These are phyloP conservation scores for Notolepis coatsorum DNA, from an alignment of 2,797 vertebrate genomes.

Conservation along the genomic window DNA sequence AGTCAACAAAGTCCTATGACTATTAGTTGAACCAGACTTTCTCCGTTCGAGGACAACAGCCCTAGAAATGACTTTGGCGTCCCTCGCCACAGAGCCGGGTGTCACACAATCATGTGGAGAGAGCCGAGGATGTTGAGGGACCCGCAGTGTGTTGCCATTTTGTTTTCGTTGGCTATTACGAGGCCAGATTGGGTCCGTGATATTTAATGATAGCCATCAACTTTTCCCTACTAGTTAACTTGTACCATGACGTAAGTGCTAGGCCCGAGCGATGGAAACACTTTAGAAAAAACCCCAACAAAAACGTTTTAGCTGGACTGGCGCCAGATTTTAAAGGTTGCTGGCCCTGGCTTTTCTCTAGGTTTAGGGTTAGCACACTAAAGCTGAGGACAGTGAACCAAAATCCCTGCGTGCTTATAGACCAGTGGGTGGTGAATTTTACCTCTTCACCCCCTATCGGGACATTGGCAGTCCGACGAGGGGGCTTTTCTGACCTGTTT, in stretches of 20 bases:
- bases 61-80: neutral
- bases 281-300: slow-evolving; percentile 24
- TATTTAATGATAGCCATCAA: slow-evolving; percentile 65
- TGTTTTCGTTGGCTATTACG: slow-evolving; percentile 40
- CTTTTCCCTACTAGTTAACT: slow-evolving; percentile 46
- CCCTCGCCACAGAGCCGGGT: neutral
- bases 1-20: no score
- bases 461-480: slow-evolving; percentile 50
- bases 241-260: slow-evolving; percentile 53
- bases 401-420: slow-evolving; percentile 18
- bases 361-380: slow-evolving; percentile 29
- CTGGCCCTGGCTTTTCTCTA: slow-evolving; percentile 9
- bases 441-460: slow-evolving; percentile 51
- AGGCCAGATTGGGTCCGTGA: slow-evolving; percentile 42
- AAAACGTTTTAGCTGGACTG: slow-evolving; percentile 30
- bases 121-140: neutral
- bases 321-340: slow-evolving; percentile 34
- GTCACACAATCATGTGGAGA: neutral
- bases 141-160: slow-evolving; percentile 29
- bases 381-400: slow-evolving; percentile 16
- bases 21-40: no score
- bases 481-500: slow-evolving; percentile 51
- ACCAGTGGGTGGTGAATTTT: slow-evolving; percentile 41
- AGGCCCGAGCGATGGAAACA: slow-evolving; percentile 52
- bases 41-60: no score